phyloP scores from a whole-genome alignment of 2,113 vertebrate genomes.

The Cathartes aura region DNA sequence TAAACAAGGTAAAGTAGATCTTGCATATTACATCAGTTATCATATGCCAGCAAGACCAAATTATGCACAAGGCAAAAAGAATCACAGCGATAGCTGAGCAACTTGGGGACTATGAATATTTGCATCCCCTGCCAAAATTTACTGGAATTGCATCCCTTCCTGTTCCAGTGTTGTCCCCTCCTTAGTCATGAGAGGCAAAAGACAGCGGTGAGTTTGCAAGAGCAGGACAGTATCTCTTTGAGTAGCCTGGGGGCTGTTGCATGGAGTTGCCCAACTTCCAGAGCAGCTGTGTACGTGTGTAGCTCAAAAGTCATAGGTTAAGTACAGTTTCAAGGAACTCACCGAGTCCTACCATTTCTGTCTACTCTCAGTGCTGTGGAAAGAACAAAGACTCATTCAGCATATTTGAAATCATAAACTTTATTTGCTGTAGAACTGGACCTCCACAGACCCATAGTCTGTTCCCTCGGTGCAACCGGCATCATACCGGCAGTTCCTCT shows the following conservation, averaged over 20 bases:
- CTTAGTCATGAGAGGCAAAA: background rate
- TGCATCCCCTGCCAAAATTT: background rate
- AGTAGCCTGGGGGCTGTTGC: background rate
- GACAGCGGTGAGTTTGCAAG: background rate
- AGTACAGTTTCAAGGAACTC: background rate
- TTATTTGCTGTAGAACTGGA: background rate
- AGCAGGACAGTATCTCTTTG: background rate
- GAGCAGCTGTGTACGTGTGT: fast-evolving
- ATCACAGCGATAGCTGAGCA: background rate
- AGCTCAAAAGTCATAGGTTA: background rate
- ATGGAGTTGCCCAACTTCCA: fast-evolving
- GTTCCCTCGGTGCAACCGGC: fast-evolving
- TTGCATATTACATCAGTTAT: background rate
- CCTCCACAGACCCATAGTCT: background rate
- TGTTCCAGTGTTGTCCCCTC: background rate
- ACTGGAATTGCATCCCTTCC: background rate
- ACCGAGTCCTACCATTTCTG: background rate
- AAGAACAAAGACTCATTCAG: background rate
- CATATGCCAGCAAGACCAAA: background rate
- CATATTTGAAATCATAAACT: background rate
- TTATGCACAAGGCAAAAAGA: background rate
- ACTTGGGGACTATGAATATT: background rate
- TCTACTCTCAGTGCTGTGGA: background rate
- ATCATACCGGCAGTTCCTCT: background rate
- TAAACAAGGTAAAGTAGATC: background rate